Base-by-base conservation (phyloP, 2,888 invertebrate genomes). In the Erebia palarica region DNA sequence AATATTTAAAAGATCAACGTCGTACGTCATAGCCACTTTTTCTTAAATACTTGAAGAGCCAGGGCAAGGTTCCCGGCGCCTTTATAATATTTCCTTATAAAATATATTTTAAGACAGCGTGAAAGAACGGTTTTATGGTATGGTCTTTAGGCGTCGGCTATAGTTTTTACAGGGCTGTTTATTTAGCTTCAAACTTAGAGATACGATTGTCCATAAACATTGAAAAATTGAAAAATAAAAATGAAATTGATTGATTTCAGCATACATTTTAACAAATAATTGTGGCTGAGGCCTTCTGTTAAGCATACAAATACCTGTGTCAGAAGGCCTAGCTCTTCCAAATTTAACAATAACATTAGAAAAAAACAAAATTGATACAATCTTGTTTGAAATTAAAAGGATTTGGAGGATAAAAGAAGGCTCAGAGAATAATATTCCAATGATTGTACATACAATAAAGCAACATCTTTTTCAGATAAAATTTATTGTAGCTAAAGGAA, bases 31-130 rank as follows among this genome's bases (percentile, higher is more conserved):
- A 51, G 61, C 55, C 66, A 66, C 66, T 70, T 61, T 61, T 61
- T 65, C 66, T 70, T 70, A 66, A 65, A 70, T 65, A 70, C 70
- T 66, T 69, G 27, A 61, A 53, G 65, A 55, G 63, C 49, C 49
- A 14, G 47, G 47, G 70, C 70, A 66, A 66, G 70, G 70, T 70
- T 65, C 57, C 66, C 47, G 57, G 68, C 21, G 63, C 63, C 65
- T 70, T 66, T 70, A 66, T 66, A 66, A 70, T 70, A 66, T 70
- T 70, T 70, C 66, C 66, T 70, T 61, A 66, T 70, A 61, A 70
- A 66, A 66, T 66, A 66, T 66, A 66, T 61, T 49, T 59, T 55
- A 70, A 66, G 70, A 69, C 57, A 44, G 66, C 70, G 53, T 66
- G 61, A 70, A 66, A 64, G 47, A 55, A 65, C 47, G 66, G 61